A percentile compares a stretch with the other conserved stretches of the same genome.
These are phyloP conservation scores for Nymphicus hollandicus DNA, from an alignment of 2,113 vertebrate species.

Conservation along the genomic window DNA sequence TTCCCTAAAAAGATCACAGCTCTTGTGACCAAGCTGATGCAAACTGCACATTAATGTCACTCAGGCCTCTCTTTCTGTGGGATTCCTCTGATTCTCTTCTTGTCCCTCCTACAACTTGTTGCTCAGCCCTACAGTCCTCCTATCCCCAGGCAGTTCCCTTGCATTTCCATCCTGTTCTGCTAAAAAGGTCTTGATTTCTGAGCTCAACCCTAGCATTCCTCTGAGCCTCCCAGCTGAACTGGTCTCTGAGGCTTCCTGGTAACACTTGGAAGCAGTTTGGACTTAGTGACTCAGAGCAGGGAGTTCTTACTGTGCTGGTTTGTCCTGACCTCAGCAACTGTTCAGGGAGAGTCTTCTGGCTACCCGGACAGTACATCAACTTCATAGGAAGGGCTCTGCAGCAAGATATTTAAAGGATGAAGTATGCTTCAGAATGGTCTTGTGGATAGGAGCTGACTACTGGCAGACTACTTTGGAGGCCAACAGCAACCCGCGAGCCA, in stretches of 20 bases:
- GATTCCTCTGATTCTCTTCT: neutral
- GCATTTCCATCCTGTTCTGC: neutral
- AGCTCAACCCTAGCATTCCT: neutral
- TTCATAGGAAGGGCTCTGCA: neutral
- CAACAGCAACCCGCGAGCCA: neutral
- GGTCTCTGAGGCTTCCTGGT: neutral
- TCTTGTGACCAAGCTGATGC: neutral
- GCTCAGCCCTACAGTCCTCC: neutral
- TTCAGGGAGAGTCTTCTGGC: neutral
- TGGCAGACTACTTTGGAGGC: neutral
- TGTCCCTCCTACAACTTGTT: neutral
- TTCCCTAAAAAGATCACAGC: neutral
- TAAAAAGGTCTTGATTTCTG: neutral
- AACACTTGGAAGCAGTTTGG: neutral
- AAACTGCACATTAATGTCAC: neutral
- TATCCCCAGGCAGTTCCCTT: neutral
- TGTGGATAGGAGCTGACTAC: neutral
- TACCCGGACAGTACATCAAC: neutral
- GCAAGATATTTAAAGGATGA: neutral
- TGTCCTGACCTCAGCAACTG: neutral
- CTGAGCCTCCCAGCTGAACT: neutral
- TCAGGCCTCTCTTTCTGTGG: rapidly evolving
- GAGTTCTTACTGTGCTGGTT: neutral
- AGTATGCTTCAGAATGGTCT: neutral
- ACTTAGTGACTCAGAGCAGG: neutral